These are phyloP conservation scores for Thalassoma bifasciatum DNA, from an alignment of 2,113 vertebrate genomes.

Conservation along the genomic window DNA sequence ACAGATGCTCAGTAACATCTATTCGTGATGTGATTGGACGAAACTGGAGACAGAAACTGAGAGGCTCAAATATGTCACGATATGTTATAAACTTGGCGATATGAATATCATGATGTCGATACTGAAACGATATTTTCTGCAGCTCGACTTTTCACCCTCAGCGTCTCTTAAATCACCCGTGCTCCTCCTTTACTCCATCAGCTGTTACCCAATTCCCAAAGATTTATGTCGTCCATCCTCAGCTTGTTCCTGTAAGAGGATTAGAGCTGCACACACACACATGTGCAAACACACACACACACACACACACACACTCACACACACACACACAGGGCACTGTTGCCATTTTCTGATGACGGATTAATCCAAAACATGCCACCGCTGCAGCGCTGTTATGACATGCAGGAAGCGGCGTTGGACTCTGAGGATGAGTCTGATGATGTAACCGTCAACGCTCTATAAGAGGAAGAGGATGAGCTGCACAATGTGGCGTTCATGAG, in stretches of 20 bases:
- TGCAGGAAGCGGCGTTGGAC: constrained; percentile 39
- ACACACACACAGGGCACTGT: constrained; percentile 32
- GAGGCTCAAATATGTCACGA: too few species aligned
- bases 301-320: constrained; percentile 35
- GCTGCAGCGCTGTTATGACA: constrained; percentile 65
- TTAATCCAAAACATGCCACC: constrained; percentile 80
- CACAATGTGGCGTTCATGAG: constrained; percentile 67
- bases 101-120: too few species aligned
- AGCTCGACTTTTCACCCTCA: too few species aligned
- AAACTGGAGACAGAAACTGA: too few species aligned
- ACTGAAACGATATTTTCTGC: too few species aligned
- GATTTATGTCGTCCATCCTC: constrained; percentile 61
- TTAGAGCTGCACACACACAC: constrained; percentile 60
- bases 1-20: too few species aligned
- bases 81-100: too few species aligned
- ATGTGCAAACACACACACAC: neutral
- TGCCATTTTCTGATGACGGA: constrained; percentile 78
- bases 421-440: constrained; percentile 64
- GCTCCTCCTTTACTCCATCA: constrained; percentile 11
- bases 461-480: constrained; percentile 59
- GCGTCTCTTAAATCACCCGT: too few species aligned
- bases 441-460: constrained; percentile 61
- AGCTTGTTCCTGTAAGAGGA: constrained; percentile 73
- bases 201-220: constrained; percentile 41
- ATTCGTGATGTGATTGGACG: too few species aligned